These are phyloP conservation scores for Hoplodrina blanda DNA, from an alignment of 2,888 invertebrate species.

Conservation along the genomic window DNA sequence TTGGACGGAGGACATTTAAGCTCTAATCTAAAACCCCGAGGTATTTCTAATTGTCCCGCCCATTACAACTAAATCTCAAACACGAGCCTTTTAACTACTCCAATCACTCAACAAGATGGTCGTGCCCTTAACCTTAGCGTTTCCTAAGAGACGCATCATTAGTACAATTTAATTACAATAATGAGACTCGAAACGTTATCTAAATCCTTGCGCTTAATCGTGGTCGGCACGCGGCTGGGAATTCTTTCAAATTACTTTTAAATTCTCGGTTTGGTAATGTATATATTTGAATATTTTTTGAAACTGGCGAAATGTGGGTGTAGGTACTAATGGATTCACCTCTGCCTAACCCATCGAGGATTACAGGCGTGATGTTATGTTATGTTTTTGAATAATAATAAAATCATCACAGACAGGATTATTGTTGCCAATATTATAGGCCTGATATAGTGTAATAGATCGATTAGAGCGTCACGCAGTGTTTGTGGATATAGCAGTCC, in stretches of 20 bases:
- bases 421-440: too few species aligned
- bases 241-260: conserved; percentile 31
- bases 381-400: too few species aligned
- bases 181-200: conserved; percentile 40
- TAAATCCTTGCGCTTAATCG: conserved; percentile 47
- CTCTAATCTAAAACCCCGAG: conserved; percentile 21
- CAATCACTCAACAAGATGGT: conserved; percentile 53
- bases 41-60: conserved; percentile 48
- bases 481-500: too few species aligned
- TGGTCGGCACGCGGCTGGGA: conserved; percentile 38
- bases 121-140: conserved; percentile 54
- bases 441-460: too few species aligned
- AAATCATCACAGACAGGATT: too few species aligned
- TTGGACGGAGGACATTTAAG: conserved; percentile 22
- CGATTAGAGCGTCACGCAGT: too few species aligned
- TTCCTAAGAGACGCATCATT: conserved; percentile 47
- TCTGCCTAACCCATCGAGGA: too few species aligned
- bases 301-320: too few species aligned
- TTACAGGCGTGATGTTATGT: too few species aligned
- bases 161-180: conserved; percentile 53
- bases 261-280: conserved; percentile 13
- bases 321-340: too few species aligned
- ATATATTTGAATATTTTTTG: background rate
- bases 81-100: conserved; percentile 33
- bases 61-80: conserved; percentile 35